A percentile compares a stretch with the other conserved stretches of the same genome.
Evolutionary conservation across 2,797 vertebrate genomes (phyloP).

Genomic region (Sebastes paucispinis): DNA sequence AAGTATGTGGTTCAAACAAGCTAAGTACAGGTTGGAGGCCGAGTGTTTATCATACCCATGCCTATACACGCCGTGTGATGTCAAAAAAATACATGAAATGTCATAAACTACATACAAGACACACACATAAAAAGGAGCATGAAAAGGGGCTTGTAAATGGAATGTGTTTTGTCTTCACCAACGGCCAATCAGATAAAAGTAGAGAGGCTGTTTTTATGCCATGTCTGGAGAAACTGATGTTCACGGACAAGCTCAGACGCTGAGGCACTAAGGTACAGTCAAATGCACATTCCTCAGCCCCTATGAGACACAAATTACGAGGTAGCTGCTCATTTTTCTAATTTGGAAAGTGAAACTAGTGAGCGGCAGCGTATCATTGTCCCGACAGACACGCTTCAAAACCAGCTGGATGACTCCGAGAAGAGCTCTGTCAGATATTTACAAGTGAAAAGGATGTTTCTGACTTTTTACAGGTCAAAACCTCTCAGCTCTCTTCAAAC

Average conservation of each 20-base stretch:
- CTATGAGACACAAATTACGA: neutral
- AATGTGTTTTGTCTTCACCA: slow-evolving; percentile 45
- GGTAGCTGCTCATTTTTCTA: slow-evolving; percentile 25
- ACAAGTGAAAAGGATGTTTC: slow-evolving; percentile 25
- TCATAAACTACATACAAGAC: slow-evolving; percentile 8
- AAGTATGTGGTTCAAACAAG: slow-evolving; percentile 27
- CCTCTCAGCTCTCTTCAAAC: neutral
- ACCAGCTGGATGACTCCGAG: slow-evolving; percentile 34
- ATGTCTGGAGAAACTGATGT: slow-evolving; percentile 12
- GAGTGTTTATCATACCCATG: slow-evolving; percentile 22
- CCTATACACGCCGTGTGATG: slow-evolving; percentile 13
- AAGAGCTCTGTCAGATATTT: slow-evolving; percentile 19
- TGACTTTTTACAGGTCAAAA: slow-evolving; percentile 15
- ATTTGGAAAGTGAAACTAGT: slow-evolving; percentile 39
- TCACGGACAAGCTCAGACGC: slow-evolving; percentile 8
- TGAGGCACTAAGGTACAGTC: neutral
- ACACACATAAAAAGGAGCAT: neutral
- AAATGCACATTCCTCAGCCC: slow-evolving; percentile 29
- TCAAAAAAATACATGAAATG: neutral
- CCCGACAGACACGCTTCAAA: slow-evolving; percentile 13
- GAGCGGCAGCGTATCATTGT: slow-evolving; percentile 26
- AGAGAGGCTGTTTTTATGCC: slow-evolving; percentile 19
- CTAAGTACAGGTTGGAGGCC: slow-evolving; percentile 36
- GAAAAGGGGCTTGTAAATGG: neutral
- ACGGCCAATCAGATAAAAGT: slow-evolving; percentile 54